phyloP scores from a whole-genome alignment of 2,888 invertebrate genomes.

The Melolontha melolontha region DNA sequence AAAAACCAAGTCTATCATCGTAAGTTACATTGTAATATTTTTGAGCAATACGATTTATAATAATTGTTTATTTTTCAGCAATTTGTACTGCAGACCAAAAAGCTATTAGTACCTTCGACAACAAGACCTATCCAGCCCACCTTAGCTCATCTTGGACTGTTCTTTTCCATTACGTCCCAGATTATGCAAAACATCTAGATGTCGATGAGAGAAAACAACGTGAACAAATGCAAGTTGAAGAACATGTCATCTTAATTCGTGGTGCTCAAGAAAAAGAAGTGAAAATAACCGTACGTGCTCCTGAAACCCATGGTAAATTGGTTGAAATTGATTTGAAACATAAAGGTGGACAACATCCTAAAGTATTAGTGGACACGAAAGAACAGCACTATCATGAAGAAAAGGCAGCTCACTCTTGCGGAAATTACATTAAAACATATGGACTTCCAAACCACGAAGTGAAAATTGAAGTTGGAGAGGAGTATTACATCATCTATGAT shows the following conservation, averaged over 20 bases:
- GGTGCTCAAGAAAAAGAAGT: slow-evolving; percentile 64
- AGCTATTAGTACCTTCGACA: slow-evolving; percentile 74
- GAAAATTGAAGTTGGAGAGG: slow-evolving; percentile 68
- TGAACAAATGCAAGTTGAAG: slow-evolving; percentile 60
- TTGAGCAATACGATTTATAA: neutral
- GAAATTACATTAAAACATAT: slow-evolving; percentile 65
- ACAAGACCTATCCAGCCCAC: slow-evolving; percentile 62
- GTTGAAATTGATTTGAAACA: slow-evolving; percentile 63
- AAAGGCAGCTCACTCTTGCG: slow-evolving; percentile 55
- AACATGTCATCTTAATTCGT: slow-evolving; percentile 64
- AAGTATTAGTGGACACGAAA: slow-evolving; percentile 61
- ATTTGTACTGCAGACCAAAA: slow-evolving; percentile 73
- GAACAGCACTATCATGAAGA: slow-evolving; percentile 55
- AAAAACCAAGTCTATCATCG: slow-evolving; percentile 67
- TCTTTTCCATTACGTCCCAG: slow-evolving; percentile 67
- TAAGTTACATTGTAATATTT: slow-evolving; percentile 63
- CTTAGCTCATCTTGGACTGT: slow-evolving; percentile 73
- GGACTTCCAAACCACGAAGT: slow-evolving; percentile 68
- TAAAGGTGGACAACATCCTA: slow-evolving; percentile 46
- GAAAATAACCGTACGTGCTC: slow-evolving; percentile 62
- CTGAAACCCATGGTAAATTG: slow-evolving; percentile 58
- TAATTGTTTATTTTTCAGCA: slow-evolving; percentile 48
- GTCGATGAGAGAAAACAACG: slow-evolving; percentile 47
- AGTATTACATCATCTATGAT: slow-evolving; percentile 70
- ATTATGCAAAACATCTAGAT: slow-evolving; percentile 48